These are phyloP conservation scores for Hoplodrina blanda DNA, from an alignment of 2,888 invertebrate genomes.

Conservation along the genomic window DNA sequence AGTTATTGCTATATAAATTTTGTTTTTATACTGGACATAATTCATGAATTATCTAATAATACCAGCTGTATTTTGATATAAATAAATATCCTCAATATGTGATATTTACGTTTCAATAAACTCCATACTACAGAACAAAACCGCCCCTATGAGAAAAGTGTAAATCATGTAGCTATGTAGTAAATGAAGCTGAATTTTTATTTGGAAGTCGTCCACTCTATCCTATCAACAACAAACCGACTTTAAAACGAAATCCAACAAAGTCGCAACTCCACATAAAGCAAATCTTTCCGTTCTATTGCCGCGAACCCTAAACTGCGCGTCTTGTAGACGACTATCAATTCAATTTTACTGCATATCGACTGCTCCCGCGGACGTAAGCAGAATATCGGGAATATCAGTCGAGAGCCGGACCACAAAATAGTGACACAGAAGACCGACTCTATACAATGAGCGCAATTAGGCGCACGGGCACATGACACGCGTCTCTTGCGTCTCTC, in stretches of 20 bases:
- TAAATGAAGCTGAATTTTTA: background rate
- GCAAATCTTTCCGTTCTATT: constrained; percentile 51
- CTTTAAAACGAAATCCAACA: constrained; percentile 46
- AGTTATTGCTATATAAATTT: constrained; percentile 8
- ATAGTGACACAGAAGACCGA: constrained; percentile 21
- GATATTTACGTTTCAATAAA: too few relatives aligned
- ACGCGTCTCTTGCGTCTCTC: too few relatives aligned
- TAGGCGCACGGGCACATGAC: too few relatives aligned
- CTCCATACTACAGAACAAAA: background rate
- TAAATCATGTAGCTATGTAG: background rate
- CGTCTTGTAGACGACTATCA: constrained; percentile 60
- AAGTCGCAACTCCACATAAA: constrained; percentile 56
- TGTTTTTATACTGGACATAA: constrained; percentile 19
- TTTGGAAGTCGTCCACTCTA: constrained; percentile 4
- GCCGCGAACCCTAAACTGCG: constrained; percentile 58
- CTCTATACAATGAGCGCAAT: too few relatives aligned
- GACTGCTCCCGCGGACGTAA: constrained; percentile 66
- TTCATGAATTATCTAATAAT: background rate
- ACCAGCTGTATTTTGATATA: background rate
- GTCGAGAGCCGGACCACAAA: constrained; percentile 17
- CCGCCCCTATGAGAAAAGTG: background rate
- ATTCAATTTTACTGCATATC: constrained; percentile 75
- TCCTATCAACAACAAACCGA: constrained; percentile 32
- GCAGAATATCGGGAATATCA: constrained; percentile 61
- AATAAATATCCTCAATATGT: background rate